These are phyloP conservation scores for Agrochola lychnidis DNA, from an alignment of 2,888 invertebrate species.

Conservation along the genomic window DNA sequence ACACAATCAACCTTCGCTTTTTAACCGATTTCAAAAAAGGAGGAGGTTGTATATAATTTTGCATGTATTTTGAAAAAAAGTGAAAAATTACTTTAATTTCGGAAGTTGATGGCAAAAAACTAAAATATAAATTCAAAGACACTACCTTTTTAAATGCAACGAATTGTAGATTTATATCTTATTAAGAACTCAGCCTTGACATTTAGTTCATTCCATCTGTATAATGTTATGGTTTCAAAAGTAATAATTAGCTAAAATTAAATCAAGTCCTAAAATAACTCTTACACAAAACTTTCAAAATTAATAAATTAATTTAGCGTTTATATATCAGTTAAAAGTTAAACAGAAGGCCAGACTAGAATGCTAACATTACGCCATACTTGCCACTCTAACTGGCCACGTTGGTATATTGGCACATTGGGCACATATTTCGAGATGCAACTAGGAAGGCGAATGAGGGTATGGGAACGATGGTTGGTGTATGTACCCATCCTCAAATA, in stretches of 20 bases:
- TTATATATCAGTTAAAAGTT: constrained; percentile 6
- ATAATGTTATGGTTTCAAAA: not conserved
- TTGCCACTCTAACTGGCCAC: constrained; percentile 37
- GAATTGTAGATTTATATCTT: not conserved
- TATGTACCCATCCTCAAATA: constrained; percentile 39
- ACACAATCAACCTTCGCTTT: not conserved
- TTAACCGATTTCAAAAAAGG: too few relatives aligned
- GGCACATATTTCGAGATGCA: constrained; percentile 48
- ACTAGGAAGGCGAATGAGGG: constrained; percentile 28
- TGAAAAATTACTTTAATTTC: too few relatives aligned
- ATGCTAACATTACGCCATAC: constrained; percentile 37
- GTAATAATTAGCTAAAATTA: constrained; percentile 10
- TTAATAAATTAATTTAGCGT: constrained; percentile 2
- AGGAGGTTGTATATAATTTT: too few relatives aligned
- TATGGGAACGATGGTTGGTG: constrained; percentile 20
- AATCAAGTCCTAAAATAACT: not conserved
- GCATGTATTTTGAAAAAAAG: too few relatives aligned
- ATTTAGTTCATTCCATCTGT: not conserved
- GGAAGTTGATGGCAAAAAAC: too few relatives aligned
- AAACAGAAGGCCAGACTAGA: constrained; percentile 35
- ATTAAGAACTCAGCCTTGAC: constrained; percentile 8
- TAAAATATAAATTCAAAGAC: too few relatives aligned
- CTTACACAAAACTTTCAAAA: not conserved
- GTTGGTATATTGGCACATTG: constrained; percentile 39
- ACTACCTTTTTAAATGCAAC: not conserved